Base-by-base conservation (phyloP, 2,113 vertebrate species). In the Neodon shergylaensis region DNA sequence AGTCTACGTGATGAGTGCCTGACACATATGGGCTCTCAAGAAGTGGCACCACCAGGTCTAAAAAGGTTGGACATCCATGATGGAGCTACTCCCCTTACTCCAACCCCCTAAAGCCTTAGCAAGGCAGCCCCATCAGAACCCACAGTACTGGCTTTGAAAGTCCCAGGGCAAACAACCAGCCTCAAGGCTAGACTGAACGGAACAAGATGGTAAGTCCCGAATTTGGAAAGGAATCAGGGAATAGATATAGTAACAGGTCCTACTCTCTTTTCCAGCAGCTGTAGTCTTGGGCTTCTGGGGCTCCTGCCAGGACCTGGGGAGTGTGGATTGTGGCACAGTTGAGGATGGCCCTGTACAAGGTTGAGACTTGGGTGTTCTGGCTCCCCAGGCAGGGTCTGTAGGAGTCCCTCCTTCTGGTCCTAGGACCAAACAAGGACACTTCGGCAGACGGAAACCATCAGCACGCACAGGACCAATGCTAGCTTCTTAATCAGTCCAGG, bases 401-500 rank as follows among this genome's bases (percentile, higher is more conserved):
- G 77, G 78, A 73, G 81, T 54, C 66, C 77, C 9, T 90, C 28
- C 81, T 89, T 52, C 68, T 82, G 26, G 79, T 65, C 89, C 93
- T 47, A 65, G 88, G 39, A 83, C 90, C 92, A 90, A 94, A 49
- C n/a, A 66, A 97, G 95, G 97, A 90, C 65, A 61, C 52, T 26
- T 10, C 54, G 73, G 82, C 73, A 92, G 94, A 94, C 93, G 91
- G 92, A 91, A 94, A 79, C 47, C 49, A 65, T 83, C 86, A 54
- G 76, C 6, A n/a, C n/a, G n/a, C 58, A 76, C 65, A 90, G 85
- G 66, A 92, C 42, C 31, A 58, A 58, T 26, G 82, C 76, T 85
- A 95, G 90, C 90, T 94, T 94, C 94, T 94, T 88, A 95, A 95
- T 96, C 87, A 78, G 96, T 94, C 63, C 94, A 92, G 94, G 91